Conservation (phyloP, 2,113 vertebrate genomes). For the Corythornis cristatus region DNA sequence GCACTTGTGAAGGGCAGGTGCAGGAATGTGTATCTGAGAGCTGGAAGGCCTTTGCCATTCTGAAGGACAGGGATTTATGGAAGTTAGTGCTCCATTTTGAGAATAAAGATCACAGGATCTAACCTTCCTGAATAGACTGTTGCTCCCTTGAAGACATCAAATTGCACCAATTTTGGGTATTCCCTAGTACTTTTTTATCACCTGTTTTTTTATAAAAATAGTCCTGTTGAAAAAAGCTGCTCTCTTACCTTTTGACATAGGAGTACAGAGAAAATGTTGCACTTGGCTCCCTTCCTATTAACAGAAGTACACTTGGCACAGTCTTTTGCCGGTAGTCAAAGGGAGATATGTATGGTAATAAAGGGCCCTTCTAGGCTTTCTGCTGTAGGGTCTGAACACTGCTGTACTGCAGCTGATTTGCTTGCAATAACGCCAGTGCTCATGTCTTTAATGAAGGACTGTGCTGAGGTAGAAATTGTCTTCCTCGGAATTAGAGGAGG, state of each 20-base stretch:
- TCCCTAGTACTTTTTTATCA: neutral
- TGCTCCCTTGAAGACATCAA: neutral
- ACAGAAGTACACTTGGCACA: neutral
- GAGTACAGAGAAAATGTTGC: neutral
- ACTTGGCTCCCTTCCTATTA: neutral
- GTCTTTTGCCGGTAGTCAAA: neutral
- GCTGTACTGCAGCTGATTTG: neutral
- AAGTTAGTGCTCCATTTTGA: neutral
- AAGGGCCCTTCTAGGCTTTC: neutral
- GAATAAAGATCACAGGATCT: neutral
- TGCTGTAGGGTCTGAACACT: neutral
- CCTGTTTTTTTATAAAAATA: neutral
- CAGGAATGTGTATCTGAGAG: neutral
- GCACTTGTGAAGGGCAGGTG: neutral
- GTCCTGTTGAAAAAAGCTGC: neutral
- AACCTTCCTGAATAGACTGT: neutral
- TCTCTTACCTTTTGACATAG: neutral
- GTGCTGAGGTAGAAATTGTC: constrained; percentile 8
- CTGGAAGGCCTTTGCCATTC: neutral
- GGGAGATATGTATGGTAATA: neutral
- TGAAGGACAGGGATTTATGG: neutral
- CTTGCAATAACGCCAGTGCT: neutral
- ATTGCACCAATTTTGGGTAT: neutral
- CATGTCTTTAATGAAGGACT: constrained; percentile 5
- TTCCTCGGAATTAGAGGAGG: constrained; percentile 31